Evolutionary conservation across 2,888 invertebrate genomes (phyloP).

Genomic region (Mimas tiliae): DNA sequence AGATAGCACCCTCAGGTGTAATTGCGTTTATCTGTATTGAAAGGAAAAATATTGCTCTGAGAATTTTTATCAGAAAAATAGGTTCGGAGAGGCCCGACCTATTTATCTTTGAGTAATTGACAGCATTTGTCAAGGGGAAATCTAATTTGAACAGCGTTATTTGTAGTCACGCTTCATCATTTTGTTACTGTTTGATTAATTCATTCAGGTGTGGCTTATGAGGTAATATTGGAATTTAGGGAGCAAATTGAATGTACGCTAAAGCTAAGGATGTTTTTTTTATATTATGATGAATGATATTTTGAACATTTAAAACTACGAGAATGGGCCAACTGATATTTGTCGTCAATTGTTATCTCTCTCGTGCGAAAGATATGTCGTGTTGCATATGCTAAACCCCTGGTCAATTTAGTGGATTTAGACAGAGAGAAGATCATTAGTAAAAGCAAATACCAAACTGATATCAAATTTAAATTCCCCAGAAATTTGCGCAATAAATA

Average conservation of each 20-base stretch:
- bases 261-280: background rate
- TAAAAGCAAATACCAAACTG: background rate
- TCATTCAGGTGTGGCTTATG: background rate
- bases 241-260: background rate
- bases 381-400: too few relatives aligned
- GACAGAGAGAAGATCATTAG: too few relatives aligned
- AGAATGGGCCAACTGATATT: too few relatives aligned
- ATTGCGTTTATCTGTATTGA: background rate
- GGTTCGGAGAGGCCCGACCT: background rate
- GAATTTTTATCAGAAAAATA: constrained; percentile 12
- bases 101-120: constrained; percentile 11
- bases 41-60: constrained; percentile 8
- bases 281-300: too few relatives aligned
- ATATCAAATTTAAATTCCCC: background rate
- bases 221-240: background rate
- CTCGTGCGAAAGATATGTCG: too few relatives aligned
- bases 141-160: constrained; percentile 18
- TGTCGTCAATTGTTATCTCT: too few relatives aligned
- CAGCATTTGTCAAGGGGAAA: constrained; percentile 13
- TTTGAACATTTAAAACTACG: too few relatives aligned
- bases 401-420: too few relatives aligned
- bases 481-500: constrained; percentile 10
- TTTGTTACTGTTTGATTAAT: background rate
- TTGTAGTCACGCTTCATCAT: background rate
- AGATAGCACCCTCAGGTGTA: background rate